phyloP scores from a whole-genome alignment of 2,113 vertebrate species.

The Reinhardtius hippoglossoides region DNA sequence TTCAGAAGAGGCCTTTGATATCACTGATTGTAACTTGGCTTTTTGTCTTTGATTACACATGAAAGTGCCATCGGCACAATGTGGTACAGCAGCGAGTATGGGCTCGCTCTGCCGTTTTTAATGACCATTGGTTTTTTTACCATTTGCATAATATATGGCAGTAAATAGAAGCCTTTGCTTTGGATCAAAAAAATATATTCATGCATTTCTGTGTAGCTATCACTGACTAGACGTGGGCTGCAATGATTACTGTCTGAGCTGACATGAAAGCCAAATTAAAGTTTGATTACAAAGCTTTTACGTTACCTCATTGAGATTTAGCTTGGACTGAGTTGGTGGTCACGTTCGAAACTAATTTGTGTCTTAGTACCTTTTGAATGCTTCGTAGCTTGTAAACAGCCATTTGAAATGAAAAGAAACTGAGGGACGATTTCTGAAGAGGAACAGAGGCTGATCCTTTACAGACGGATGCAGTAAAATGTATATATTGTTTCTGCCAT shows the following conservation, averaged over 20 bases:
- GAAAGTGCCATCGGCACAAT: slow-evolving; percentile 57
- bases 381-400: not conserved
- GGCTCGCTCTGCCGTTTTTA: slow-evolving; percentile 40
- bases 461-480: not conserved
- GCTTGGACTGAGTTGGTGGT: slow-evolving; percentile 1
- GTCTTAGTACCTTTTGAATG: slow-evolving; percentile 2
- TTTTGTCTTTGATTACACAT: slow-evolving; percentile 66
- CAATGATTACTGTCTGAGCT: slow-evolving; percentile 38
- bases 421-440: not conserved
- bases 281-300: slow-evolving; percentile 46
- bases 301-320: slow-evolving; percentile 22
- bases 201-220: slow-evolving; percentile 58
- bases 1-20: slow-evolving; percentile 61
- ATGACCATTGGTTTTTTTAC: slow-evolving; percentile 57
- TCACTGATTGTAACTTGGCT: slow-evolving; percentile 63
- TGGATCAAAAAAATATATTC: slow-evolving; percentile 58
- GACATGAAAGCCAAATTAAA: slow-evolving; percentile 59
- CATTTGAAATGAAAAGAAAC: slow-evolving; percentile 11
- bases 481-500: not conserved
- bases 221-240: slow-evolving; percentile 39
- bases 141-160: slow-evolving; percentile 61
- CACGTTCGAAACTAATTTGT: not conserved
- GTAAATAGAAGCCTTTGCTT: slow-evolving; percentile 61
- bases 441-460: not conserved
- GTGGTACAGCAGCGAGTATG: slow-evolving; percentile 27